These are phyloP conservation scores for Chymomyza fuscimana DNA, from an alignment of 2,888 invertebrate species.

Conservation along the genomic window DNA sequence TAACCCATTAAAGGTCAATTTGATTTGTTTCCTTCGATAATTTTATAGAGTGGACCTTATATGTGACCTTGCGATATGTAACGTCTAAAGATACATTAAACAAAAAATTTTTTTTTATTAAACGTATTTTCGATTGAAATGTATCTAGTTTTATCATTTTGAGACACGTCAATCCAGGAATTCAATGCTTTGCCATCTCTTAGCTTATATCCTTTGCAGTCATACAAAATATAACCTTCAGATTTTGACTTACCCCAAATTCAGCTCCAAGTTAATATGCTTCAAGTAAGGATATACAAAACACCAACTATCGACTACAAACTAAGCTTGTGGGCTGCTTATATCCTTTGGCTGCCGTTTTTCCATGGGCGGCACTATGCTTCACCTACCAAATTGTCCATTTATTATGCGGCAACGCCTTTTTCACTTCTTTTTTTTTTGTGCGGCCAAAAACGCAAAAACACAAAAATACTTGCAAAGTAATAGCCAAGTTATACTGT, in stretches of 20 bases:
- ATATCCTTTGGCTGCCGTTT: conserved; percentile 65
- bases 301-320: neutral
- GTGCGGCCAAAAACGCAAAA: conserved; percentile 35
- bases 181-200: neutral
- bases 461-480: conserved; percentile 22
- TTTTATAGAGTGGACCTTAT: no score
- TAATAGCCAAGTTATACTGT: conserved; percentile 5
- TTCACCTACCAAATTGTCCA: conserved; percentile 75
- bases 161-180: neutral
- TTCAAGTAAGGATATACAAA: neutral
- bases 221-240: no score
- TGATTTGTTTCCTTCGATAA: no score
- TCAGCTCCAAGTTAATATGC: neutral
- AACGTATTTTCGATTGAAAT: no score
- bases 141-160: no score
- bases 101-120: no score
- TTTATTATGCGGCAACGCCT: conserved; percentile 77
- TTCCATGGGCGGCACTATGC: conserved; percentile 40
- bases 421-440: conserved; percentile 65
- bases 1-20: no score
- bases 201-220: neutral
- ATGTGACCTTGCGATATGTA: no score
- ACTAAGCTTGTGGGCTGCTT: neutral
- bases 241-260: neutral
- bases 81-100: no score